Evolutionary conservation across 1,140 invertebrate genomes (phyloP).

Genomic region (Danaus melanippus): DNA sequence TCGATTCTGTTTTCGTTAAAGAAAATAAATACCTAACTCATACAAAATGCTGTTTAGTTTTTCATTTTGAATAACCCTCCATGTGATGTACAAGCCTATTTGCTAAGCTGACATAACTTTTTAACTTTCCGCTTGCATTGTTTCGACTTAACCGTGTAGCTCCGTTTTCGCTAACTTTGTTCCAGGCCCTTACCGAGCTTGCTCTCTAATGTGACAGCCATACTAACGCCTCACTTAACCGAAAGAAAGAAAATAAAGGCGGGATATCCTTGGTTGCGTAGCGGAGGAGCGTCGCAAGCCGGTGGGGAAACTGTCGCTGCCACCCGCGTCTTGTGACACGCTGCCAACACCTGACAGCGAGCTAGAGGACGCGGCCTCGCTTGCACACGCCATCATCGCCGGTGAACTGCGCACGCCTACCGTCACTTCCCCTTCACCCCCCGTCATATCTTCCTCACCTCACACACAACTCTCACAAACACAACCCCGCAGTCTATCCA

Average conservation of each 20-base stretch:
- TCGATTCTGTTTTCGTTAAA: not conserved
- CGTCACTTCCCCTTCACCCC: conserved; percentile 44
- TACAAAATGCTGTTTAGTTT: too few relatives aligned
- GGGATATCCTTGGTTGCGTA: conserved; percentile 68
- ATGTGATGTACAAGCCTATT: conserved; percentile 49
- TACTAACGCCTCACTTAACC: conserved; percentile 68
- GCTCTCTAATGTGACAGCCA: conserved; percentile 72
- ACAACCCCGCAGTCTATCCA: conserved; percentile 28
- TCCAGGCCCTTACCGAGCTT: conserved; percentile 74
- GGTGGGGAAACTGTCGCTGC: conserved; percentile 55
- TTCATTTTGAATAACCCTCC: conserved; percentile 26
- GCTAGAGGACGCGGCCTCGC: conserved; percentile 63
- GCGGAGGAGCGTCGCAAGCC: conserved; percentile 64
- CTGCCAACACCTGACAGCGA: conserved; percentile 67
- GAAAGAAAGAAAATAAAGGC: conserved; percentile 62
- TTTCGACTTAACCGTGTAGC: conserved; percentile 60
- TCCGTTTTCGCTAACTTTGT: conserved; percentile 71
- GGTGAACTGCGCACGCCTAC: conserved; percentile 55
- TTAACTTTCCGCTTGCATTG: conserved; percentile 63
- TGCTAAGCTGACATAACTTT: conserved; percentile 40
- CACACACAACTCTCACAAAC: not conserved
- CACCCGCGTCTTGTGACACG: conserved; percentile 41
- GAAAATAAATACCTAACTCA: too few relatives aligned
- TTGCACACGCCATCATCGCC: conserved; percentile 64
- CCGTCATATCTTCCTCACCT: conserved; percentile 25